Evolutionary conservation across 2,888 invertebrate genomes (phyloP).

Genomic region (Oxyscelio sp.): DNA sequence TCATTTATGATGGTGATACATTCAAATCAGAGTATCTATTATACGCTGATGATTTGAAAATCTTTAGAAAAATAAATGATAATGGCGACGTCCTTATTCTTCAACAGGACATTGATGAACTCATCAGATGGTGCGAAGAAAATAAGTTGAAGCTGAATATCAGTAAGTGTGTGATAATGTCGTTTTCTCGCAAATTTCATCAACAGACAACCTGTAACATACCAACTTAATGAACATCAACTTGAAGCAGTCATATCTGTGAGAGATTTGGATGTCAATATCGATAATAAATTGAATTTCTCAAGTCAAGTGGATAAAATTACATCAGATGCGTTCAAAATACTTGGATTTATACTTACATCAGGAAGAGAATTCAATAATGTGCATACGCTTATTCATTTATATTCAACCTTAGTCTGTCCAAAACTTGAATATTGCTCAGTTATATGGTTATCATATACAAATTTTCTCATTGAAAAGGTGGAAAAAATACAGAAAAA

Average conservation of each 20-base stretch:
- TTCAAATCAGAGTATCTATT: conserved; percentile 8
- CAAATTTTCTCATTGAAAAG: background rate
- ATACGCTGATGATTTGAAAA: conserved; percentile 16
- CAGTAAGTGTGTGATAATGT: conserved; percentile 5
- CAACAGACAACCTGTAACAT: background rate
- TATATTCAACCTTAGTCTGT: conserved; percentile 6
- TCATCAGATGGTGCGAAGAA: background rate
- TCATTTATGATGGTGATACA: too few species aligned
- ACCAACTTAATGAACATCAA: background rate
- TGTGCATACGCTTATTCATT: background rate
- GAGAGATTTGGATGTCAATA: too few species aligned
- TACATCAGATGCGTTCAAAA: background rate
- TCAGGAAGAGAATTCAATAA: conserved; percentile 11
- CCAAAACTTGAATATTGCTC: conserved; percentile 15
- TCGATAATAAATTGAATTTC: conserved; percentile 12
- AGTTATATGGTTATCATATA: conserved; percentile 6
- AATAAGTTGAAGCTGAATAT: conserved; percentile 14
- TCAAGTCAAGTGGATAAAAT: background rate
- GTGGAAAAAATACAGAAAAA: conserved; percentile 2
- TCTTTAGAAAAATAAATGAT: conserved; percentile 1
- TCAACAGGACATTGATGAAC: conserved; percentile 13
- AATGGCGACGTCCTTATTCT: background rate
- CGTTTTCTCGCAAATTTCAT: background rate
- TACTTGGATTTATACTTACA: conserved; percentile 13
- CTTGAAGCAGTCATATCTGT: background rate